Evolutionary conservation across 2,888 invertebrate genomes (phyloP).

Genomic region (Cynaeus angustus): DNA sequence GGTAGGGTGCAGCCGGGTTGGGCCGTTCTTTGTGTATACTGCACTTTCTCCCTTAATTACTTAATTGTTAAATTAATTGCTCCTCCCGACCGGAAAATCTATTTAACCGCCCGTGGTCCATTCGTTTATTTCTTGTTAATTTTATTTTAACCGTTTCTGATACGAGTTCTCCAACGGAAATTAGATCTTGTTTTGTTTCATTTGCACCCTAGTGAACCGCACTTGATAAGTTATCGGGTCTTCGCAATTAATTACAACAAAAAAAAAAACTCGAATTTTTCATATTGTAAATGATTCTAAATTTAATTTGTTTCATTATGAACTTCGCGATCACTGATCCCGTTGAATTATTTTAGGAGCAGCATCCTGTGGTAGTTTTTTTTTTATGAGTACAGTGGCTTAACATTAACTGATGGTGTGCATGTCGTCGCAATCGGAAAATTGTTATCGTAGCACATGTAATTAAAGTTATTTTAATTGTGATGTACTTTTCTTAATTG

Average conservation of each 20-base stretch:
- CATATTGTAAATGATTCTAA: background rate
- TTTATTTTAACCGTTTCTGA: slow-evolving; percentile 6
- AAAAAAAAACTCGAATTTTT: too few species aligned
- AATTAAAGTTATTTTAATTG: slow-evolving; percentile 30
- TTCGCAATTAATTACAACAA: background rate
- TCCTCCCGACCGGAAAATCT: slow-evolving; percentile 12
- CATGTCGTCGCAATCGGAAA: background rate
- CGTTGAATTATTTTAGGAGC: slow-evolving; percentile 35
- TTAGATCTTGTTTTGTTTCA: slow-evolving; percentile 18
- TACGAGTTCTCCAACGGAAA: slow-evolving; percentile 24
- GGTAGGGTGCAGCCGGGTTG: slow-evolving; percentile 9
- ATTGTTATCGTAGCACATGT: background rate
- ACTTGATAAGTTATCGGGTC: slow-evolving; percentile 25
- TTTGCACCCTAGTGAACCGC: background rate
- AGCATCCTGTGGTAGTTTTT: slow-evolving; percentile 27
- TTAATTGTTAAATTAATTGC: slow-evolving; percentile 28
- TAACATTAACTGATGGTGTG: background rate
- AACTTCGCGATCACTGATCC: slow-evolving; percentile 34
- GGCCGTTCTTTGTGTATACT: slow-evolving; percentile 1
- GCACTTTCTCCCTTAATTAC: slow-evolving; percentile 30
- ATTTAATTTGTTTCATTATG: slow-evolving; percentile 17
- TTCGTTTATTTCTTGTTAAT: background rate
- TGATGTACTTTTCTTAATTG: slow-evolving; percentile 19
- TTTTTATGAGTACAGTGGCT: background rate
- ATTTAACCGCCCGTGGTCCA: background rate